phyloP scores from a whole-genome alignment of 2,113 vertebrate species.

The Ophiodon elongatus region DNA sequence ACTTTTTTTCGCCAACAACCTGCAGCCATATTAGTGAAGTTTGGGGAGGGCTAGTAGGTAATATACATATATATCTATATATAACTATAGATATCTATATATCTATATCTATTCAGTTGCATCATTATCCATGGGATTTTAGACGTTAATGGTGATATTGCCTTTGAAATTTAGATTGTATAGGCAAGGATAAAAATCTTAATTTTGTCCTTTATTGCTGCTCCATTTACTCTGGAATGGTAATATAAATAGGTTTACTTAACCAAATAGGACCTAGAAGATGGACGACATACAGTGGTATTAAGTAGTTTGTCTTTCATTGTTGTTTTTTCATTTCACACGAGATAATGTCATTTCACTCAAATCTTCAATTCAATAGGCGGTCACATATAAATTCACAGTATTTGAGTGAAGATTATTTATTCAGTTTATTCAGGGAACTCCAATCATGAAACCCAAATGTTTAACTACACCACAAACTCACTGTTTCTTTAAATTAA shows the following conservation, averaged over 20 bases:
- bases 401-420: neutral
- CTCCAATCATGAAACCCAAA: slow-evolving; percentile 4
- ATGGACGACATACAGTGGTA: neutral
- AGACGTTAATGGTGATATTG: no score
- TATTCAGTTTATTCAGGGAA: neutral
- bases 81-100: no score
- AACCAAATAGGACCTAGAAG: neutral
- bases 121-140: no score
- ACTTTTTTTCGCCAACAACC: no score
- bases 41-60: no score
- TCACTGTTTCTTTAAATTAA: slow-evolving; percentile 17
- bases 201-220: neutral
- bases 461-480: slow-evolving; percentile 9
- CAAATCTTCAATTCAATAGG: neutral
- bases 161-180: neutral
- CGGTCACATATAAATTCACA: neutral
- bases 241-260: neutral
- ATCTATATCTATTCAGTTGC: no score
- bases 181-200: neutral
- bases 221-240: no score
- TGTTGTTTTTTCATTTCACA: no score
- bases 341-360: neutral
- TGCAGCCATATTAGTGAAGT: no score
- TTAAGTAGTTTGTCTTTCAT: neutral
- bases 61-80: no score